Evolutionary conservation across 53 echinoderm and acorn worm species (phyloP), one percentile per base, ranked within the genome.

Genomic region (Pentamera pediparva): DNA sequence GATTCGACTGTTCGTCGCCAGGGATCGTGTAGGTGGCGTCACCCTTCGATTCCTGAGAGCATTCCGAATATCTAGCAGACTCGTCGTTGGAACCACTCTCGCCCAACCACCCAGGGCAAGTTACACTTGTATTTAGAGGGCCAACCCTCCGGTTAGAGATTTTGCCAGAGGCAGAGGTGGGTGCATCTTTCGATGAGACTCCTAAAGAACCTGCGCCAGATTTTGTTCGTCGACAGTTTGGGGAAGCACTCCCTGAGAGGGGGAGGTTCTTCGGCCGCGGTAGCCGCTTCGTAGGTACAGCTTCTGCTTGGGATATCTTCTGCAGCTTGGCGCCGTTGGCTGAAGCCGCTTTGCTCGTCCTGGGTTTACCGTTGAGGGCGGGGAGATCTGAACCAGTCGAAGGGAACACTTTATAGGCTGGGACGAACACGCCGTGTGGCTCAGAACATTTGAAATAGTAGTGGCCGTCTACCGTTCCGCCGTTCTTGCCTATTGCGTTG

Each of bases 381-480:
- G 88, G 76, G 41, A 86, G 85, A 76, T 82, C 87, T 25, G 88
- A 79, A 52, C 82, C 78, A 78, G 79, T 84, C 41, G 86, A 79
- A 76, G 80, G 77, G 61, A 88, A 83, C 40, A 92, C 88, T 57
- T 92, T 98, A 60, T 85, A 83, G 17, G 84, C 89, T 10, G 86
- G 86, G 35, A 89, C 76, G 70, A 98, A 98, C 49, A 98, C 75
- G 24, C 98, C 98, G 77, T 84, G 88, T 39, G 84, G 69, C 36
- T 81, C 81, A 21, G 61, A 79, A 76, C 98, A 98, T 51, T 88
- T 75, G 61, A 98, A 98, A 65, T 98, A 98, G 32, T 98, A 92
- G 24, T 92, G 88, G 37, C 98, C 98, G 75, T 98, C 98, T 43
- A 98, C 89, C 2, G 80, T 78, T 40, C 98, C 98, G 78, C 92